Conservation (phyloP, 2,113 vertebrate genomes). For the Todiramphus chloris region DNA sequence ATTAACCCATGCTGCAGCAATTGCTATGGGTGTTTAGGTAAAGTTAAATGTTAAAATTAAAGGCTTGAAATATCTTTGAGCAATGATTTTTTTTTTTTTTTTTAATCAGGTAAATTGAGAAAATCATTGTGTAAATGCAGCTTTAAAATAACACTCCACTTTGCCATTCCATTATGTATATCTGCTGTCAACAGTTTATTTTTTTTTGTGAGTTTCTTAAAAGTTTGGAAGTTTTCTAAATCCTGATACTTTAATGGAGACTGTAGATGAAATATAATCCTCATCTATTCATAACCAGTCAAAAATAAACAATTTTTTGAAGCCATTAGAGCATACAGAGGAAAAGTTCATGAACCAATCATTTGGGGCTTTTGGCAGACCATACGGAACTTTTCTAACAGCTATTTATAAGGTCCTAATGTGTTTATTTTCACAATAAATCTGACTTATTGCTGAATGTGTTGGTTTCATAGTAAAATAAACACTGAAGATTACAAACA, state of each 20-base stretch:
- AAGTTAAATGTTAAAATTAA: not conserved
- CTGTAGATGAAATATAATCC: constrained; percentile 59
- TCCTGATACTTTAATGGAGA: constrained; percentile 51
- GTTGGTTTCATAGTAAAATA: constrained; percentile 72
- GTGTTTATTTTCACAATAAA: constrained; percentile 75
- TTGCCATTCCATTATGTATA: not conserved
- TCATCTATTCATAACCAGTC: constrained; percentile 63
- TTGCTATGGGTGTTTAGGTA: not conserved
- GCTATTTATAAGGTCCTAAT: constrained; percentile 69
- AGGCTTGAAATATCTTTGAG: not conserved
- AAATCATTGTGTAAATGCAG: not conserved
- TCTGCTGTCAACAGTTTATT: constrained; percentile 53
- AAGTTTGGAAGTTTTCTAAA: constrained; percentile 56
- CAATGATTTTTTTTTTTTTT: not conserved
- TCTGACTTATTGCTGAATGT: constrained; percentile 70
- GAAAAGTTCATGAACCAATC: constrained; percentile 73
- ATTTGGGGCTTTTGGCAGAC: constrained; percentile 66
- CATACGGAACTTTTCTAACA: constrained; percentile 68
- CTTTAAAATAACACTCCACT: constrained; percentile 22
- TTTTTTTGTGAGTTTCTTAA: constrained; percentile 51
- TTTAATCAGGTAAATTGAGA: constrained; percentile 5
- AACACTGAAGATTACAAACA: constrained; percentile 68
- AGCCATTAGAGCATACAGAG: constrained; percentile 47
- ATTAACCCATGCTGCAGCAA: not conserved
- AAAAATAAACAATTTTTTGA: constrained; percentile 56